A percentile compares a stretch with the other conserved stretches of the same genome.
Evolutionary conservation across 2,888 invertebrate species (phyloP).

Genomic region (Epinotia nisella): DNA sequence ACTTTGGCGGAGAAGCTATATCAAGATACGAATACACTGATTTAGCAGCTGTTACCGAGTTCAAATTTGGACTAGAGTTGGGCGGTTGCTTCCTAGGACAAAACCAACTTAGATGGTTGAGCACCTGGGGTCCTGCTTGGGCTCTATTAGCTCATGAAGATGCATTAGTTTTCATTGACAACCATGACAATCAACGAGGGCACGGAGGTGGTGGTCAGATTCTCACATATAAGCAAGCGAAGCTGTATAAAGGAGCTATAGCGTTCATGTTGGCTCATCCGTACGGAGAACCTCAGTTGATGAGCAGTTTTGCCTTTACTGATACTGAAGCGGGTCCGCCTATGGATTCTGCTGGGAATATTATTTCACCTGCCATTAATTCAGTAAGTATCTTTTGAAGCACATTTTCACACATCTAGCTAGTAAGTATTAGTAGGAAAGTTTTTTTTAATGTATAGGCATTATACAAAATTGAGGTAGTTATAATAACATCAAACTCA

Average conservation of each 20-base stretch:
- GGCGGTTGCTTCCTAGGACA: constrained; percentile 70
- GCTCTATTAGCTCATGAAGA: constrained; percentile 81
- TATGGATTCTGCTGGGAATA: constrained; percentile 84
- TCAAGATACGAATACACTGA: constrained; percentile 82
- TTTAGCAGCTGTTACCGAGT: constrained; percentile 88
- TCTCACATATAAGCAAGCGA: constrained; percentile 86
- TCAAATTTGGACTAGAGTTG: constrained; percentile 78
- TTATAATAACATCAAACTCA: too few species aligned
- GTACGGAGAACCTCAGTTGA: constrained; percentile 91
- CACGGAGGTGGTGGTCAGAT: constrained; percentile 83
- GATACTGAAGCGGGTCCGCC: constrained; percentile 88
- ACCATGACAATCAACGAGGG: constrained; percentile 92
- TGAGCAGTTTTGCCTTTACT: constrained; percentile 93
- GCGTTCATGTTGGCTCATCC: constrained; percentile 94
- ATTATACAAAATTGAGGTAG: too few species aligned
- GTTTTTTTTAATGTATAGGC: too few species aligned
- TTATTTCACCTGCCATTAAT: constrained; percentile 87
- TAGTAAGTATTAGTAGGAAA: too few species aligned
- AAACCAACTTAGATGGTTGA: constrained; percentile 86
- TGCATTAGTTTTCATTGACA: constrained; percentile 90
- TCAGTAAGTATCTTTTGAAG: constrained; percentile 61
- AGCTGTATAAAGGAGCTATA: constrained; percentile 90
- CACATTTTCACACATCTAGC: not conserved
- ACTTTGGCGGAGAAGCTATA: constrained; percentile 84
- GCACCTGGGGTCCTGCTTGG: constrained; percentile 87